Percentiles rank a stretch among this genome's conserved stretches.
These are phyloP conservation scores for Phymatocera aterrima DNA, from an alignment of 2,888 invertebrate species.

Conservation along the genomic window DNA sequence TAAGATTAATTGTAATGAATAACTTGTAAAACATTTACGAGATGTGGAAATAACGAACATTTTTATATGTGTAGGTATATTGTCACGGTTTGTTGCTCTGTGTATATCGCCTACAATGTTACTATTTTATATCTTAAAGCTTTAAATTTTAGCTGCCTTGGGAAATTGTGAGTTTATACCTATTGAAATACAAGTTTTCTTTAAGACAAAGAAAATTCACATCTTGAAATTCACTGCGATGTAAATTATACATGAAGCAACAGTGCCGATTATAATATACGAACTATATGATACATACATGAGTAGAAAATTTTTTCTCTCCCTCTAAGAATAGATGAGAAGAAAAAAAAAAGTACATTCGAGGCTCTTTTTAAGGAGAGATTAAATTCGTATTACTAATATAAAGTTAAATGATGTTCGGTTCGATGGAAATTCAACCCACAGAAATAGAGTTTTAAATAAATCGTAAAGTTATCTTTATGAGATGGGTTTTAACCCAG, in stretches of 20 bases:
- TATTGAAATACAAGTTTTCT: no score
- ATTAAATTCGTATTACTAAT: not conserved
- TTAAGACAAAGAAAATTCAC: not conserved
- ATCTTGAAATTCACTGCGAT: not conserved
- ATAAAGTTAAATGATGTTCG: not conserved
- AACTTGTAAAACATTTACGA: not conserved
- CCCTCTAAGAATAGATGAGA: not conserved
- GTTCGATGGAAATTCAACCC: not conserved
- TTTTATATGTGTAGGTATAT: not conserved
- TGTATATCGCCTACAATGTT: not conserved
- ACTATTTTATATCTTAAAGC: not conserved
- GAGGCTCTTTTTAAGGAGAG: not conserved
- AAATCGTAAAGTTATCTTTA: not conserved
- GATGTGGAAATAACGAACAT: not conserved
- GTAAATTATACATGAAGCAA: conserved; percentile 9
- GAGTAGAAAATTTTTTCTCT: not conserved
- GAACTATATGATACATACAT: not conserved
- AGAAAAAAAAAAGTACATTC: not conserved
- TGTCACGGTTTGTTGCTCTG: conserved; percentile 7
- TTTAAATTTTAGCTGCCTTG: not conserved
- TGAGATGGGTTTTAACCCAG: not conserved
- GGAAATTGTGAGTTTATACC: no score
- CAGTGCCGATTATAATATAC: not conserved
- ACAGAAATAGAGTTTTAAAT: not conserved
- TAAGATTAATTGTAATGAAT: conserved; percentile 17